Base-by-base conservation (phyloP, 2,113 vertebrate genomes). In the Ceyx cyanopectus region DNA sequence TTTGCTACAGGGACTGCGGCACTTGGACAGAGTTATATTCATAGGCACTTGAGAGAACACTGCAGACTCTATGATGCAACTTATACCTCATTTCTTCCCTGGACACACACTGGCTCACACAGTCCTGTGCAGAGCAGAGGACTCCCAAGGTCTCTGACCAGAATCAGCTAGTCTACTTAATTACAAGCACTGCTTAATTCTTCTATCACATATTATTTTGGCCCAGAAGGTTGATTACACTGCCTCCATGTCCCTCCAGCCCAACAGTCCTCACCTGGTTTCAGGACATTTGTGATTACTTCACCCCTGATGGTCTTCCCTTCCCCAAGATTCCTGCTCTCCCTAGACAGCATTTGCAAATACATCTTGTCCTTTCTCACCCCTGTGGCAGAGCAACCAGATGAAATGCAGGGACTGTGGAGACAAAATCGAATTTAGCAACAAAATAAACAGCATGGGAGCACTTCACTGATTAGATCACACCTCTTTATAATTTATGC, bases 401-500 rank as follows among this genome's bases (percentile, higher is more conserved):
- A 73, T 76, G 70, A 93, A 94, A 92, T 73, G 58, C 63, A 82
- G 68, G 68, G 87, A 91, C 92, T 77, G 57, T 63, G 68, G 61
- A 91, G 79, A 93, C 48, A 93, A 90, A 93, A 96, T 89, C 6
- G 0, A 95, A 92, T 96, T 89, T 85, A 91, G 85, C 79, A 91
- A 82, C 79, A 94, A 96, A 95, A 95, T 75, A 91, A 94, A 87
- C 87, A 94, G 72, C 85, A 89, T 89, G 91, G 68, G 91, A 81
- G 81, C 80, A 93, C 72, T 91, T 65, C 48, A 63, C 89, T 95
- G 91, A 96, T 92, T 93, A 85, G 79, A 89, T 89, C 89, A 74
- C 0, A 0, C 87, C 87, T 89, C 68, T 89, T 89, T 60, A 80
- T 90, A 94, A 95, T 92, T 94, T 89, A 79, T 93, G 78, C 27